Conservation (phyloP, 1,140 invertebrate genomes). For the Microplitis demolitor region DNA sequence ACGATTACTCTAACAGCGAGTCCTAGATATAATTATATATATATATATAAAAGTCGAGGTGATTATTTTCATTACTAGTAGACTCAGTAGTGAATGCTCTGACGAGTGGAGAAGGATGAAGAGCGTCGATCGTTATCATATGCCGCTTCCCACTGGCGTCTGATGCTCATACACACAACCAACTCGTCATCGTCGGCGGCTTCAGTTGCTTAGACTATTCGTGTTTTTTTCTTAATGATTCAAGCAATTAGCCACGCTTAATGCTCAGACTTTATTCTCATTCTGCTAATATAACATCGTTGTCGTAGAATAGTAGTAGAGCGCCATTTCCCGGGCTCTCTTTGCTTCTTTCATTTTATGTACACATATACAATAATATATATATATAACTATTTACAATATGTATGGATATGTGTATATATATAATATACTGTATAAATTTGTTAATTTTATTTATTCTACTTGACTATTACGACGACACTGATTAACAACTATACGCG, state of each 20-base stretch:
- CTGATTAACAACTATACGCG: neutral
- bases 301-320: slow-evolving; percentile 36
- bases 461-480: neutral
- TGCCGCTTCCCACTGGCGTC: slow-evolving; percentile 49
- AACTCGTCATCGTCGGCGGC: neutral
- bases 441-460: neutral
- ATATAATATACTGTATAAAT: neutral
- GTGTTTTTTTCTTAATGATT: slow-evolving; percentile 64
- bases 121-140: slow-evolving; percentile 45
- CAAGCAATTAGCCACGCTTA: slow-evolving; percentile 63
- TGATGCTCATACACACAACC: slow-evolving; percentile 13
- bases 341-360: slow-evolving; percentile 5
- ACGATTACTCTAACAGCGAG: slow-evolving; percentile 12
- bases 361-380: too few relatives aligned
- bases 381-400: too few relatives aligned
- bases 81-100: slow-evolving; percentile 33
- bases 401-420: too few relatives aligned
- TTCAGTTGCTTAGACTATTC: slow-evolving; percentile 48
- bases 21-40: slow-evolving; percentile 45
- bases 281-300: slow-evolving; percentile 28
- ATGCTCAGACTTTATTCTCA: slow-evolving; percentile 55
- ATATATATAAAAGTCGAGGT: slow-evolving; percentile 38
- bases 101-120: too few relatives aligned
- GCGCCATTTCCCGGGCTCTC: slow-evolving; percentile 24
- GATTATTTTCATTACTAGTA: slow-evolving; percentile 59